Evolutionary conservation across 2,888 invertebrate genomes (phyloP).

Genomic region (Heteromyza rotundicornis): DNA sequence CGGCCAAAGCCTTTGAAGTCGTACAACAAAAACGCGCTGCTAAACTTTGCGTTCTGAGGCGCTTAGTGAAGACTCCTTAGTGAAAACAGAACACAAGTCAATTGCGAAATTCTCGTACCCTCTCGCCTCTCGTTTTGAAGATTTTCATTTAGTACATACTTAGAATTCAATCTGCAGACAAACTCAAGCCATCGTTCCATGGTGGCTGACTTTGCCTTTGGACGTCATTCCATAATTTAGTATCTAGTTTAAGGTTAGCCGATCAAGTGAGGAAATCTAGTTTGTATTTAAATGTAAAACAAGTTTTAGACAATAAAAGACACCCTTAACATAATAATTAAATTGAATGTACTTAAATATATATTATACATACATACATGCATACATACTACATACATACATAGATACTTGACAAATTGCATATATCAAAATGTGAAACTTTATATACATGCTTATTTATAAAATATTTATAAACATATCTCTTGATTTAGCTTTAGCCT

Average conservation of each 20-base stretch:
- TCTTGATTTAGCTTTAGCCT: slow-evolving; percentile 13
- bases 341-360: slow-evolving; percentile 3
- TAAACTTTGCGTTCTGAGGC: slow-evolving; percentile 23
- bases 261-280: background rate
- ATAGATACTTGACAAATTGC: slow-evolving; percentile 6
- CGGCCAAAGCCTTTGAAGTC: slow-evolving; percentile 42
- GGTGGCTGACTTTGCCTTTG: too few relatives aligned
- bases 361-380: slow-evolving; percentile 5
- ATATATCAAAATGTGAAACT: slow-evolving; percentile 11
- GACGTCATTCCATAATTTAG: too few relatives aligned
- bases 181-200: too few relatives aligned
- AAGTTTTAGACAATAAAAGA: slow-evolving; percentile 49
- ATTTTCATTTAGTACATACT: background rate
- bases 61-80: too few relatives aligned
- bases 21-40: slow-evolving; percentile 43
- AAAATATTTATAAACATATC: background rate
- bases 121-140: background rate
- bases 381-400: slow-evolving; percentile 10
- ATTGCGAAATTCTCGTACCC: too few relatives aligned
- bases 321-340: background rate
- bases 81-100: background rate
- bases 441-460: slow-evolving; percentile 5
- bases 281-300: slow-evolving; percentile 28
- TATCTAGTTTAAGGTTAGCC: too few relatives aligned
- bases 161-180: too few relatives aligned